Percentiles rank a stretch among this genome's conserved stretches.
Conservation (phyloP, 2,113 vertebrate species). For the Siniperca chuatsi region DNA sequence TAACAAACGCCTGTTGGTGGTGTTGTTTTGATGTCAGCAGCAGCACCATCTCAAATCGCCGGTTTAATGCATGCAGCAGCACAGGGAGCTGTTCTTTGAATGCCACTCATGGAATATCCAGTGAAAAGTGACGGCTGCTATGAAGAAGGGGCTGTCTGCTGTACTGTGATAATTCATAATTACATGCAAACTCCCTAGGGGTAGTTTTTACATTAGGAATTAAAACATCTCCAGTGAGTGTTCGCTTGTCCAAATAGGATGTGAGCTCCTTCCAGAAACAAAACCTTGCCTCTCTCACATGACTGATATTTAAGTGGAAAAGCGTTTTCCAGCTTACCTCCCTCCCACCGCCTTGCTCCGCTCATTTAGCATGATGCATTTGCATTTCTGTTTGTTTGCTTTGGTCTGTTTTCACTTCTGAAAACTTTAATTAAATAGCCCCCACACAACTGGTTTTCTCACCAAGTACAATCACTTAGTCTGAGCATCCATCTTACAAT, state of each 20-base stretch:
- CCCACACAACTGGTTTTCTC: constrained; percentile 3
- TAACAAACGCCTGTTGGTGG: constrained; percentile 23
- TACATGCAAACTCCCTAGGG: constrained; percentile 75
- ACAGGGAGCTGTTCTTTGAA: constrained; percentile 39
- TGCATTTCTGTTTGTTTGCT: constrained; percentile 35
- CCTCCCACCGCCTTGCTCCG: constrained; percentile 22
- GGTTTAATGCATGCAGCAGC: constrained; percentile 25
- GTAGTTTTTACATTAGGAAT: constrained; percentile 65
- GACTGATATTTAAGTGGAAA: constrained; percentile 30
- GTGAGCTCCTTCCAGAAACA: constrained; percentile 63
- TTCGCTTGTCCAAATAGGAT: constrained; percentile 69
- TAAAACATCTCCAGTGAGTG: constrained; percentile 67
- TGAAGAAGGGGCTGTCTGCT: constrained; percentile 58
- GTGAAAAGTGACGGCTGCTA: constrained; percentile 45
- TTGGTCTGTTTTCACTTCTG: constrained; percentile 12
- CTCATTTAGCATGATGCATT: constrained; percentile 35
- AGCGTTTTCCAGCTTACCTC: constrained; percentile 19
- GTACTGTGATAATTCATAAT: constrained; percentile 79
- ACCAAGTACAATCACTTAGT: not conserved
- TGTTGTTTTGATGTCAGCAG: constrained; percentile 53
- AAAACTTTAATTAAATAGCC: not conserved
- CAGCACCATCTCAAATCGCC: constrained; percentile 42
- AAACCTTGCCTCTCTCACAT: constrained; percentile 45
- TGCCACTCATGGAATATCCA: constrained; percentile 45
- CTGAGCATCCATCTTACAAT: not conserved